A percentile compares a stretch with the other conserved stretches of the same genome.
Conservation (phyloP, 30 jellyfish, hydroid and myxozoan genomes). For the Aurelia coerulea region DNA sequence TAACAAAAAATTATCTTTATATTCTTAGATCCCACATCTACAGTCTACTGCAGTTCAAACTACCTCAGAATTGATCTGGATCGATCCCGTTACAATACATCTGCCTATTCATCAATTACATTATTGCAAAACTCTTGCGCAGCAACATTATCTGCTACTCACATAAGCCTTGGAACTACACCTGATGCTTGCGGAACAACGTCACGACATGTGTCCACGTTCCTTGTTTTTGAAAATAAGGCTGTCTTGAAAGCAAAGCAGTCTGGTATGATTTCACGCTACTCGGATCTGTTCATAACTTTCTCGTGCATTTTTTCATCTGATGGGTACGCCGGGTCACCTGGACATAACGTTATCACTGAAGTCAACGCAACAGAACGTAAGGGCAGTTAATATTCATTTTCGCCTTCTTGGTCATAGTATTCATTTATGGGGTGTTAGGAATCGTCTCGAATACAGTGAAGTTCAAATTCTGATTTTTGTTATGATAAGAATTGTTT, state of each 20-base stretch:
- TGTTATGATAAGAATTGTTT: too few species aligned
- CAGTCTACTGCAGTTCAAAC: slow-evolving; percentile 41
- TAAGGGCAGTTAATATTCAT: slow-evolving; percentile 1
- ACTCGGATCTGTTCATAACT: slow-evolving; percentile 2
- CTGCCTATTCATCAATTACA: slow-evolving; percentile 23
- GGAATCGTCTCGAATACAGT: too few species aligned
- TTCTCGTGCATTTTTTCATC: slow-evolving; percentile 37
- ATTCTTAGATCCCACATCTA: slow-evolving; percentile 9
- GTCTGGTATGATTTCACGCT: slow-evolving; percentile 9
- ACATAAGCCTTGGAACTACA: slow-evolving; percentile 42
- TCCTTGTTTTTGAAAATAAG: slow-evolving; percentile 30
- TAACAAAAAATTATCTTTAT: not conserved
- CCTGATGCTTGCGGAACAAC: slow-evolving; percentile 53
- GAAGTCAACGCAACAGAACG: slow-evolving; percentile 74
- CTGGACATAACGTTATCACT: not conserved
- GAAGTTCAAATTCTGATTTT: too few species aligned
- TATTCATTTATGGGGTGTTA: too few species aligned
- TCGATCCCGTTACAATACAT: slow-evolving; percentile 11
- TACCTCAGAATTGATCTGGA: slow-evolving; percentile 53
- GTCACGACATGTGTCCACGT: not conserved
- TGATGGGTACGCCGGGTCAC: not conserved
- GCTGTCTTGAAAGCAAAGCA: slow-evolving; percentile 14
- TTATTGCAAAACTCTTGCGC: slow-evolving; percentile 8
- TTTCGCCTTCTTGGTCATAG: too few species aligned
- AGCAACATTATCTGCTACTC: not conserved